Evolutionary conservation across 2,888 invertebrate genomes (phyloP).

Genomic region (Graphium colonna): DNA sequence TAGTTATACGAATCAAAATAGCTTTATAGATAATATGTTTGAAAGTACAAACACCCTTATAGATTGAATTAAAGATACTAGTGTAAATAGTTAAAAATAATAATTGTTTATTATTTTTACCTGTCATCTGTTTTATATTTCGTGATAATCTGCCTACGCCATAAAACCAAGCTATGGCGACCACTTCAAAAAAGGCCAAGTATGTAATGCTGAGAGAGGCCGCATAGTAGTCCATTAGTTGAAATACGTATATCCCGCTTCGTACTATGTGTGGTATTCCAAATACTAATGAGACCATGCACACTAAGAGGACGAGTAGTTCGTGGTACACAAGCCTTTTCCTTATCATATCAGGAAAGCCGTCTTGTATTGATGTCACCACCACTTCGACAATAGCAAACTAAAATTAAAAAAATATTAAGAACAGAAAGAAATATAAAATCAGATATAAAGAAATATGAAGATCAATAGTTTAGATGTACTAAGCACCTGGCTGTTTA

Average conservation of each 20-base stretch:
- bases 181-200: conserved; percentile 95
- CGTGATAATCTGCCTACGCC: conserved; percentile 89
- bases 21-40: too few relatives aligned
- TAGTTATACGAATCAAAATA: too few relatives aligned
- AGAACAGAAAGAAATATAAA: neutral
- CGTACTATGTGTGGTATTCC: conserved; percentile 94
- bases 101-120: too few relatives aligned
- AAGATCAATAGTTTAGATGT: neutral
- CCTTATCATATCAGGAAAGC: conserved; percentile 93
- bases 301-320: conserved; percentile 90
- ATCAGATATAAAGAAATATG: neutral
- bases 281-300: conserved; percentile 89
- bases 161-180: conserved; percentile 95
- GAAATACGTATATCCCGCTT: conserved; percentile 95
- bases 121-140: conserved; percentile 95
- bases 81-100: too few relatives aligned
- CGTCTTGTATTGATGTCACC: conserved; percentile 95
- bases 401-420: conserved; percentile 70
- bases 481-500: conserved; percentile 89
- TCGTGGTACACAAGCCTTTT: conserved; percentile 91
- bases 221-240: conserved; percentile 96
- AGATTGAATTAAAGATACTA: too few relatives aligned
- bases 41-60: too few relatives aligned
- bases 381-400: conserved; percentile 97
- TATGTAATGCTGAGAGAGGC: conserved; percentile 95